Evolutionary conservation across 1,140 invertebrate genomes (phyloP), one percentile per base, ranked within the genome.

Genomic region (Scylla paramamosain): DNA sequence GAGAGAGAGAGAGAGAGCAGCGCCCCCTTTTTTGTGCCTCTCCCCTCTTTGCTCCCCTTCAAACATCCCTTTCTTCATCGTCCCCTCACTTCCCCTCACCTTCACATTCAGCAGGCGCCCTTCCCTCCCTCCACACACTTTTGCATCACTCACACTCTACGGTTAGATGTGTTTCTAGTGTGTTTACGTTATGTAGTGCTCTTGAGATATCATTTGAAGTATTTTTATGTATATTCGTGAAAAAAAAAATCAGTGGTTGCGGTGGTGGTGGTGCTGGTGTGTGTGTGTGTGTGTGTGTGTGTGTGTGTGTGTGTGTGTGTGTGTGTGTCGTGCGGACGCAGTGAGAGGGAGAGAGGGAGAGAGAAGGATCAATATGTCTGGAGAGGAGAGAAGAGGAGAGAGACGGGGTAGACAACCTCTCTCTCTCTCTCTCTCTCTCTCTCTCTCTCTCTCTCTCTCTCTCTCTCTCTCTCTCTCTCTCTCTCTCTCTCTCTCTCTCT

Each of bases 261-360:
- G 39, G 39, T 39, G 39, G 39, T 39, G 39, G 39, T 39, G 39
- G 39, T 39, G 39, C 1, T 39, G 39, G 39, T 39, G 67, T 92
- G 67, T 82, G 45, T 89, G 87, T 89, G 87, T 89, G 87, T 89
- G 87, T 89, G 39, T 89, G 87, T 89, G 39, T 89, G 45, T 89
- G 39, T 89, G 87, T 89, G 39, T 89, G 67, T 82, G 67, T 82
- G 67, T 77, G 45, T 89, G 87, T 89, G 87, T 48, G 87, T 89
- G 87, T 46, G 87, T 48, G 87, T 89, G 87, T 89, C 10, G 14
- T 77, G 67, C 67, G 25, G 67, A 77, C 12, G 67, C 67, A 8
- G 67, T 20, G 67, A 77, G 67, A 77, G 20, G 87, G 87, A 89
- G n/a, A n/a, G n/a, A 67, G 59, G 59, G 12, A n/a, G 67, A 77